Evolutionary conservation across 2,113 vertebrate species (phyloP).

Genomic region (Stigmatopora nigra): DNA sequence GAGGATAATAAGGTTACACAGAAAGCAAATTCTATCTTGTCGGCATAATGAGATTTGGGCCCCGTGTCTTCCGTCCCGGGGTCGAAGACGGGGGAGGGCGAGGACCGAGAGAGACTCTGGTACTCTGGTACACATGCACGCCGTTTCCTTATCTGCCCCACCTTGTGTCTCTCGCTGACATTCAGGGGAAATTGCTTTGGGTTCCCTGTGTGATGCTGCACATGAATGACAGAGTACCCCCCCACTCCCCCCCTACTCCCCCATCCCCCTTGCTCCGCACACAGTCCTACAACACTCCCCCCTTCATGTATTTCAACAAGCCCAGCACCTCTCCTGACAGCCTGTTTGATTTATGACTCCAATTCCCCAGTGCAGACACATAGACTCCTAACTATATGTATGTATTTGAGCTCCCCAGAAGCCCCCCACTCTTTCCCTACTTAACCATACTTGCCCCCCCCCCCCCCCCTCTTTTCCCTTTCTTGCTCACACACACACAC

Average conservation of each 20-base stretch:
- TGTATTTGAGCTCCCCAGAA: slow-evolving; percentile 58
- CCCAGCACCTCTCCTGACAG: slow-evolving; percentile 65
- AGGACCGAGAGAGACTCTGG: slow-evolving; percentile 22
- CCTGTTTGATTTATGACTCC: slow-evolving; percentile 75
- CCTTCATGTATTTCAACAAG: slow-evolving; percentile 52
- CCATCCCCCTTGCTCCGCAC: slow-evolving; percentile 24
- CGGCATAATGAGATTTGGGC: slow-evolving; percentile 68
- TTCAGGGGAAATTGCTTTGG: slow-evolving; percentile 72
- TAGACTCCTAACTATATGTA: slow-evolving; percentile 66
- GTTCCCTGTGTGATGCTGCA: slow-evolving; percentile 53
- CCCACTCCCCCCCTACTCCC: background rate
- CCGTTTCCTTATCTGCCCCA: slow-evolving; percentile 62
- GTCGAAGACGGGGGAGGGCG: slow-evolving; percentile 50
- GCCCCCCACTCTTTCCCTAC: slow-evolving; percentile 22
- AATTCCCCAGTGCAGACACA: slow-evolving; percentile 69
- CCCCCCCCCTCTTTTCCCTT: background rate
- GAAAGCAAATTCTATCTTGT: slow-evolving; percentile 72
- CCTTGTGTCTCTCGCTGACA: slow-evolving; percentile 65
- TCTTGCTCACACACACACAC: background rate
- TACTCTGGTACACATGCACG: slow-evolving; percentile 27
- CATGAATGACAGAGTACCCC: slow-evolving; percentile 44
- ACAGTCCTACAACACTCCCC: slow-evolving; percentile 19
- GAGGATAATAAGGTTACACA: slow-evolving; percentile 74
- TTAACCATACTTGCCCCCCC: slow-evolving; percentile 12
- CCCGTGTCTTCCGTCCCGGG: slow-evolving; percentile 44